Percentiles rank a stretch among this genome's conserved stretches.
Conservation (phyloP, 1,140 invertebrate species). For the Bombyx mandarina region DNA sequence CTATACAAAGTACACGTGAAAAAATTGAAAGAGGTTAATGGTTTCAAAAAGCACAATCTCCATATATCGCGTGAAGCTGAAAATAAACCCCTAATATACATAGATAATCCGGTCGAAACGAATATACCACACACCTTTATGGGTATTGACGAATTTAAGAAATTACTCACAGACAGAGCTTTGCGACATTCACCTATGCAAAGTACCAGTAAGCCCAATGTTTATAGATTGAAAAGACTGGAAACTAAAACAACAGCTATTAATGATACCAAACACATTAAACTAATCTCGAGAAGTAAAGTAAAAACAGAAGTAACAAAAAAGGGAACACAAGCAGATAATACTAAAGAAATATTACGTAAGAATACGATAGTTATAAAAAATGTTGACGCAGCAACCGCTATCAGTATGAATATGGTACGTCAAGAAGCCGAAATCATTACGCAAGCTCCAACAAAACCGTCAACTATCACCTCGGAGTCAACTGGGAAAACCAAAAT, state of each 20-base stretch:
- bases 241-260: neutral
- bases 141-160: conserved; percentile 43
- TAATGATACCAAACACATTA: neutral
- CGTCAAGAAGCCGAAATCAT: neutral
- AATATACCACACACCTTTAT: conserved; percentile 44
- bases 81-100: conserved; percentile 37
- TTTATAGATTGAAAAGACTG: neutral
- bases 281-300: neutral
- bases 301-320: neutral
- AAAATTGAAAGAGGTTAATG: conserved; percentile 53
- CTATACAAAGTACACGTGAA: conserved; percentile 38
- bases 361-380: neutral
- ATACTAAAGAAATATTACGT: neutral
- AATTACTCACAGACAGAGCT: conserved; percentile 26
- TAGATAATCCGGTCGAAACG: conserved; percentile 54
- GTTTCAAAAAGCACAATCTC: conserved; percentile 45
- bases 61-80: conserved; percentile 21
- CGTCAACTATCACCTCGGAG: too few species aligned
- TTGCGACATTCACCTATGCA: conserved; percentile 5
- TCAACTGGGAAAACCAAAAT: too few species aligned
- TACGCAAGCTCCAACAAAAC: neutral
- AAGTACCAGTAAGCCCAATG: too few species aligned
- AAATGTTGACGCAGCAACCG: conserved; percentile 4
- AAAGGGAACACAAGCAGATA: neutral
- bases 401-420: neutral